These are phyloP conservation scores for Hapalemur alaotrensis DNA, from an alignment of 2,797 vertebrate species.

Conservation along the genomic window DNA sequence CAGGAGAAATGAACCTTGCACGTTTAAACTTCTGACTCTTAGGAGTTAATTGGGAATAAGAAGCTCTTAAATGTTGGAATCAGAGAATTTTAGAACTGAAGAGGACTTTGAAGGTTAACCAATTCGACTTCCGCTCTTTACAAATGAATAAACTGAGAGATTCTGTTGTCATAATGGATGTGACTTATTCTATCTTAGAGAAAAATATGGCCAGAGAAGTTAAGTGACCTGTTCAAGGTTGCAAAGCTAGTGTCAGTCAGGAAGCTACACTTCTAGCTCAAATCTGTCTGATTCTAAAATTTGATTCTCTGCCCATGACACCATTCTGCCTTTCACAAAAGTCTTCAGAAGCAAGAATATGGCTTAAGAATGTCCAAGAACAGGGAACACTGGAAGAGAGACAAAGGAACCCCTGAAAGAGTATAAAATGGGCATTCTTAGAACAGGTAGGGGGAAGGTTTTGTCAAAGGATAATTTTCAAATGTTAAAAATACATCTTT, in stretches of 20 bases:
- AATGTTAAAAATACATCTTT: neutral
- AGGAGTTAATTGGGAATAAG: neutral
- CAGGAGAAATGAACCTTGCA: neutral
- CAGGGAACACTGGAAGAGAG: neutral
- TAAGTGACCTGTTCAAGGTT: neutral
- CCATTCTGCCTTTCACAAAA: neutral
- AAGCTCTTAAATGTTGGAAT: neutral
- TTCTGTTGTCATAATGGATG: neutral
- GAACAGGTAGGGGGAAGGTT: neutral
- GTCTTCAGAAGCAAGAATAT: neutral
- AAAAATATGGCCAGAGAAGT: conserved; percentile 21
- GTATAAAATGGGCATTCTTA: neutral
- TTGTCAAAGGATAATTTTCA: neutral
- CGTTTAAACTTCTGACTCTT: neutral
- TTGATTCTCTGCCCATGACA: neutral
- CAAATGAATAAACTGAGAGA: conserved; percentile 2
- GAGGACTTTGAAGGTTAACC: neutral
- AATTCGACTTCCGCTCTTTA: neutral
- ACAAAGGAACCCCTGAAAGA: neutral
- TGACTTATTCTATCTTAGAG: neutral
- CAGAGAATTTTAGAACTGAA: conserved; percentile 9
- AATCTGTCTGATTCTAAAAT: neutral
- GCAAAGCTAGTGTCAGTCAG: neutral
- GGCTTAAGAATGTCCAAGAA: neutral
- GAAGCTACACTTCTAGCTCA: neutral